Evolutionary conservation across 2,888 invertebrate species (phyloP).

Genomic region (Standfussiana lucernea): DNA sequence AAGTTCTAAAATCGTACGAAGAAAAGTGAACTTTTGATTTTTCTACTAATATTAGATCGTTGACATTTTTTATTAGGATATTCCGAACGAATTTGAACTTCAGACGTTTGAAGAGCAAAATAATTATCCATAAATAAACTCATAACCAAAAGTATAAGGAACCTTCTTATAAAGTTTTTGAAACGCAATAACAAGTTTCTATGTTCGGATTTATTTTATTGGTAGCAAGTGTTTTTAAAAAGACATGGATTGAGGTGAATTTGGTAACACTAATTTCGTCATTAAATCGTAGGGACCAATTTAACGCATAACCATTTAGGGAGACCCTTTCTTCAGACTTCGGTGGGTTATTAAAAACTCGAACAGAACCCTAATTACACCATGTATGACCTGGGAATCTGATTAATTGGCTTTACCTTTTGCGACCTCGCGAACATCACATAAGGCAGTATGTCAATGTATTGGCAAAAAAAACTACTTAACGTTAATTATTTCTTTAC

Average conservation of each 20-base stretch:
- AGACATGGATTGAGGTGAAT: background rate
- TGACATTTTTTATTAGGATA: background rate
- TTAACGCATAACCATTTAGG: background rate
- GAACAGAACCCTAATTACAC: background rate
- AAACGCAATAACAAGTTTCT: background rate
- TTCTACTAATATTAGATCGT: no score
- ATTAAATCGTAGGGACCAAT: background rate
- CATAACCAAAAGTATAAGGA: slow-evolving; percentile 2
- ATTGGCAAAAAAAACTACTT: slow-evolving; percentile 23
- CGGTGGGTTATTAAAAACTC: background rate
- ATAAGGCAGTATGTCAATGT: slow-evolving; percentile 25
- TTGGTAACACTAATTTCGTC: background rate
- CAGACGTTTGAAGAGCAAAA: background rate
- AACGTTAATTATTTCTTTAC: slow-evolving; percentile 16
- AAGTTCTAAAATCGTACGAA: background rate
- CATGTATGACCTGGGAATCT: background rate
- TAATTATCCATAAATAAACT: background rate
- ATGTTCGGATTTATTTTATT: slow-evolving; percentile 10
- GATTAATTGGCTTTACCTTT: background rate
- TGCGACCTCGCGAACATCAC: slow-evolving; percentile 14
- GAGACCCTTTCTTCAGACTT: background rate
- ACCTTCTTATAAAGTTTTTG: background rate
- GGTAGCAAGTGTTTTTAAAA: slow-evolving; percentile 6
- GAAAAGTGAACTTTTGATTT: no score
- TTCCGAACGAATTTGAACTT: slow-evolving; percentile 7